Percentiles rank a stretch among this genome's conserved stretches.
Evolutionary conservation across 2,113 vertebrate genomes (phyloP).

Genomic region (Pardalotus punctatus): DNA sequence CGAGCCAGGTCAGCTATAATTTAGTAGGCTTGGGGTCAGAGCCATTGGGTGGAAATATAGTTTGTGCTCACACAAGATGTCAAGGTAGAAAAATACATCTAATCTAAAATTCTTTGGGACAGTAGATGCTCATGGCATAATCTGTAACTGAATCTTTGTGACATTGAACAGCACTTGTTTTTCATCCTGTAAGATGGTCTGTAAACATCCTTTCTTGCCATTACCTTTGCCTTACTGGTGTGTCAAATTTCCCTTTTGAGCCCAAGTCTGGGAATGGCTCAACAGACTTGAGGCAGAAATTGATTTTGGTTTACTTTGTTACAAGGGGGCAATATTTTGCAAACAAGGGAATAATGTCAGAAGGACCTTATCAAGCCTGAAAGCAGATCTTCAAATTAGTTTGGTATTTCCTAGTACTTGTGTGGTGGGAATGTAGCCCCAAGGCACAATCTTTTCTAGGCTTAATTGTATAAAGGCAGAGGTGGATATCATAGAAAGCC

Average conservation of each 20-base stretch:
- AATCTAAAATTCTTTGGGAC: background rate
- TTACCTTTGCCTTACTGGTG: background rate
- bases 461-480: constrained; percentile 36
- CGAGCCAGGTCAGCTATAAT: background rate
- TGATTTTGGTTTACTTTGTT: background rate
- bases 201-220: background rate
- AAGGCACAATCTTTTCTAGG: background rate
- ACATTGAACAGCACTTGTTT: background rate
- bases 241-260: background rate
- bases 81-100: background rate
- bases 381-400: constrained; percentile 20
- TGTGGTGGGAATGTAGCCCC: constrained; percentile 14
- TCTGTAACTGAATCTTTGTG: background rate
- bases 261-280: background rate
- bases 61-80: background rate
- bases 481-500: constrained; percentile 16
- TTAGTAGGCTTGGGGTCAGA: background rate
- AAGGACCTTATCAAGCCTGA: background rate
- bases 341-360: background rate
- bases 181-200: background rate
- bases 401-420: constrained; percentile 12
- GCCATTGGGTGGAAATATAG: background rate
- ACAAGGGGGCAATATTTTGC: background rate
- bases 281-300: background rate
- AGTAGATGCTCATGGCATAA: background rate